These are phyloP conservation scores for Anisognathus igniventris DNA, from an alignment of 2,797 vertebrate genomes.

Conservation along the genomic window DNA sequence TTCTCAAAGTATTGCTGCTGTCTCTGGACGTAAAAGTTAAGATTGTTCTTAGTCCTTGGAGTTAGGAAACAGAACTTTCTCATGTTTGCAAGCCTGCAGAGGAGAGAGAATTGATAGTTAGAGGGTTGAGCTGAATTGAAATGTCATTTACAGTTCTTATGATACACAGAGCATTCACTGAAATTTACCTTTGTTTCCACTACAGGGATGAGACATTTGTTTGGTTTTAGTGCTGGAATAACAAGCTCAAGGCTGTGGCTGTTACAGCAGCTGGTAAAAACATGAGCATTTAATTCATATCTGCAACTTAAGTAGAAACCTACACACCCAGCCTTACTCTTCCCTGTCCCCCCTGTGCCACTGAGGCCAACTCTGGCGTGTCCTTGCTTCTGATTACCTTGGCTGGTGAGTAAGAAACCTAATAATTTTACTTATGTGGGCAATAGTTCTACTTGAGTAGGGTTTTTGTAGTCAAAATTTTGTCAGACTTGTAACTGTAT, in stretches of 20 bases:
- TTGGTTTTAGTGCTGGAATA: background rate
- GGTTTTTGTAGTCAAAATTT: background rate
- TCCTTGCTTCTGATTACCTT: background rate
- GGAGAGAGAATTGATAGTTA: background rate
- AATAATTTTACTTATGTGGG: background rate
- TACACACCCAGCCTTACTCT: background rate
- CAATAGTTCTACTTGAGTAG: background rate
- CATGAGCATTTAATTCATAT: background rate
- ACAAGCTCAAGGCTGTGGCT: background rate
- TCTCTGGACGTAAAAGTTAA: background rate
- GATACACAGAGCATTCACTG: background rate
- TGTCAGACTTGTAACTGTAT: background rate
- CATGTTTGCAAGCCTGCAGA: background rate
- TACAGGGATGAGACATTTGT: background rate
- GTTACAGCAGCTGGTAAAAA: background rate
- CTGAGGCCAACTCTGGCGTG: background rate
- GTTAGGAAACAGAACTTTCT: background rate
- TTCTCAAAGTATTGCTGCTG: background rate
- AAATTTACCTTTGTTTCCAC: background rate
- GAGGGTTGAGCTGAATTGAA: background rate
- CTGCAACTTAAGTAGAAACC: background rate
- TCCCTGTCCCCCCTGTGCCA: background rate
- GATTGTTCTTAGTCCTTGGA: background rate
- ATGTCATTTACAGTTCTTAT: background rate
- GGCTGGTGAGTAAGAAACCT: background rate